A percentile compares a stretch with the other conserved stretches of the same genome.
Conservation (phyloP, 2,888 invertebrate species). For the Spisula solida region DNA sequence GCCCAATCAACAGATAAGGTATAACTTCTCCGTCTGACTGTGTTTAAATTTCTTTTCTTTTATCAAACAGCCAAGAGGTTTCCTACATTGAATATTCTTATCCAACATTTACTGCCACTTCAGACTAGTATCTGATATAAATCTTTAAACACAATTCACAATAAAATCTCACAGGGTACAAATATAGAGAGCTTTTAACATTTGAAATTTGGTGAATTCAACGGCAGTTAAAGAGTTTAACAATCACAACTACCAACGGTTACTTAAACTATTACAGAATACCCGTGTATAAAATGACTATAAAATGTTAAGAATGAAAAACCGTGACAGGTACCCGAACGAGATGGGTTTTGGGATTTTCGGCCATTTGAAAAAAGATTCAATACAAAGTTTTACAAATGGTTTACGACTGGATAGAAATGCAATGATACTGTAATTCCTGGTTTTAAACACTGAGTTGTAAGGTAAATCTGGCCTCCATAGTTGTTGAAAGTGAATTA, state of each 20-base stretch:
- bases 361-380: background rate
- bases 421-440: slow-evolving; percentile 23
- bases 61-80: background rate
- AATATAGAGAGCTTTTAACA: background rate
- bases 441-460: background rate
- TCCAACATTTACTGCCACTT: background rate
- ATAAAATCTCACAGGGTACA: slow-evolving; percentile 15
- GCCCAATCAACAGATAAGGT: too few relatives aligned
- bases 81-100: slow-evolving; percentile 13
- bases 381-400: background rate
- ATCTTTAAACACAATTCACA: slow-evolving; percentile 19
- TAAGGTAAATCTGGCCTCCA: background rate
- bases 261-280: slow-evolving; percentile 15
- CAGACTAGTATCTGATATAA: background rate
- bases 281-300: slow-evolving; percentile 2
- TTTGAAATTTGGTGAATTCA: background rate
- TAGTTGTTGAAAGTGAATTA: background rate
- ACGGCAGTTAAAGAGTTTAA: background rate
- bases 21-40: too few relatives aligned
- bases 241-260: background rate
- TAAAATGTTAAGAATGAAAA: background rate
- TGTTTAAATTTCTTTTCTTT: too few relatives aligned
- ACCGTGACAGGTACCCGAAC: background rate
- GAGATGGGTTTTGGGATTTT: slow-evolving; percentile 4
- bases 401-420: background rate